Evolutionary conservation across 2,113 vertebrate genomes (phyloP).

Genomic region (Mungos mungo): DNA sequence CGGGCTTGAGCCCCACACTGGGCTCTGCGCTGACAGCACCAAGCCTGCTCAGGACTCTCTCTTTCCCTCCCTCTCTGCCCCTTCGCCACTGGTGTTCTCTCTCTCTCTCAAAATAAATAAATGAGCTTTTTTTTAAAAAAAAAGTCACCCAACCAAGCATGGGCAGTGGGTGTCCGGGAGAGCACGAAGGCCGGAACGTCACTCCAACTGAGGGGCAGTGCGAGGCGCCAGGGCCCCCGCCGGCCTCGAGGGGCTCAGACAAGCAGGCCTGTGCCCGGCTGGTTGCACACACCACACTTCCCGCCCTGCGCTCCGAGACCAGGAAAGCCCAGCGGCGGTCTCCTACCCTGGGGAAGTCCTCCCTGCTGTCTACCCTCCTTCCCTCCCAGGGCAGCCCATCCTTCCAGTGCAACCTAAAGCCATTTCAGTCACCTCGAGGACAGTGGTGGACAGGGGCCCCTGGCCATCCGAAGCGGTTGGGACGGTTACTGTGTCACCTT

Average conservation of each 20-base stretch:
- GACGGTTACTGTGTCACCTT: constrained; percentile 83
- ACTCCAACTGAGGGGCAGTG: background rate
- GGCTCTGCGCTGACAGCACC: too few species aligned
- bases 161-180: background rate
- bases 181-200: background rate
- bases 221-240: background rate
- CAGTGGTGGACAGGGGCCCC: background rate
- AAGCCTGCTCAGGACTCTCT: too few species aligned
- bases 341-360: background rate
- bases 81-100: too few species aligned
- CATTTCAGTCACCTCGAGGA: background rate
- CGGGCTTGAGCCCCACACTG: too few species aligned
- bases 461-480: background rate
- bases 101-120: too few species aligned
- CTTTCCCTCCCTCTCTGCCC: too few species aligned
- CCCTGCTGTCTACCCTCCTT: background rate
- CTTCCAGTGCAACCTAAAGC: background rate
- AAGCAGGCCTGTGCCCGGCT: background rate
- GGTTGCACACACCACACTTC: background rate
- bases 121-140: too few species aligned
- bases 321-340: background rate
- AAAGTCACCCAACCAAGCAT: background rate
- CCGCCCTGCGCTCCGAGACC: background rate
- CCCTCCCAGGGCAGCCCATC: background rate
- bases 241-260: background rate